These are phyloP conservation scores for Leptopilina boulardi DNA, from an alignment of 1,140 invertebrate species.

Conservation along the genomic window DNA sequence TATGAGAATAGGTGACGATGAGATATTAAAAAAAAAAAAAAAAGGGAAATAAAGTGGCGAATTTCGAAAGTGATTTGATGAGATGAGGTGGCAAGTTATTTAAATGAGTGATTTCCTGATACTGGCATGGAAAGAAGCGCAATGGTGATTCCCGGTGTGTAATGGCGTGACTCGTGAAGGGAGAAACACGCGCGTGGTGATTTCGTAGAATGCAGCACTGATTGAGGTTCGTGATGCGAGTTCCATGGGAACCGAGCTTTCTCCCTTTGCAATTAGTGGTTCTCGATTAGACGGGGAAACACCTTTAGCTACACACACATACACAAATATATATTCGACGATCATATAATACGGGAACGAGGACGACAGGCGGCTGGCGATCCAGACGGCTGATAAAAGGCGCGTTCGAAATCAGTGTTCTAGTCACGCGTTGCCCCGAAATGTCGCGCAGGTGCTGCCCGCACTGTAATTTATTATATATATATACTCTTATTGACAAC, in stretches of 20 bases:
- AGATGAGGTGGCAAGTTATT: neutral
- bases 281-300: slow-evolving; percentile 33
- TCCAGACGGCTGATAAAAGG: slow-evolving; percentile 39
- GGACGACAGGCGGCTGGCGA: slow-evolving; percentile 36
- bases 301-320: slow-evolving; percentile 15
- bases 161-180: slow-evolving; percentile 13
- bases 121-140: neutral
- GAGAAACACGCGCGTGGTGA: slow-evolving; percentile 2
- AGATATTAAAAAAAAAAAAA: too few species aligned
- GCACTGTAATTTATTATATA: neutral
- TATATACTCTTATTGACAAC: neutral
- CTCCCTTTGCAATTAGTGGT: slow-evolving; percentile 28
- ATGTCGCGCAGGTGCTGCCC: slow-evolving; percentile 32
- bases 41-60: too few species aligned
- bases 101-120: neutral
- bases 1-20: too few species aligned
- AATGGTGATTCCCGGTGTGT: neutral
- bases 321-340: neutral
- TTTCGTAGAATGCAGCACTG: slow-evolving; percentile 25
- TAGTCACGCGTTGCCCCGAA: slow-evolving; percentile 36
- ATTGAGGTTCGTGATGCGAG: slow-evolving; percentile 26
- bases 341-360: neutral
- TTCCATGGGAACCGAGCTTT: slow-evolving; percentile 28
- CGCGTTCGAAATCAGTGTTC: slow-evolving; percentile 35
- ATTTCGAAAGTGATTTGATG: neutral